phyloP scores from a whole-genome alignment of 2,888 invertebrate genomes.

The Tanypteryx hageni region DNA sequence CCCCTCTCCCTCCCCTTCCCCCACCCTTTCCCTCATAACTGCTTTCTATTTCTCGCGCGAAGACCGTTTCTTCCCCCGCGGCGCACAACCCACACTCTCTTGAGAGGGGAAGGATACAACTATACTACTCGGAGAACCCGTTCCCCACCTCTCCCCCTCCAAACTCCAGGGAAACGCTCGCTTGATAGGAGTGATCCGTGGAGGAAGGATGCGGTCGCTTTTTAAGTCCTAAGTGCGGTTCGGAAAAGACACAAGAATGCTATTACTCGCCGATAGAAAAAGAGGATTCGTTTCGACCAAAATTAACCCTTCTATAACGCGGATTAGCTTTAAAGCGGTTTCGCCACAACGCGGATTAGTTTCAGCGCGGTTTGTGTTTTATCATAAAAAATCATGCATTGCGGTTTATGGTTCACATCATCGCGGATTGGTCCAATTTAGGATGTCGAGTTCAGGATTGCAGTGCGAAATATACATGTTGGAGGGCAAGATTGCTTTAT shows the following conservation, averaged over 20 bases:
- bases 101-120: not conserved
- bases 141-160: not conserved
- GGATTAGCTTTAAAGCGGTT: too few relatives aligned
- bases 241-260: not conserved
- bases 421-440: too few relatives aligned
- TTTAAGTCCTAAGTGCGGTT: not conserved
- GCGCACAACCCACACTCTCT: not conserved
- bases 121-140: not conserved
- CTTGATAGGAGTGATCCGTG: too few relatives aligned
- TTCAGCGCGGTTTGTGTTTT: not conserved
- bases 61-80: not conserved
- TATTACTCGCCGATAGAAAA: not conserved
- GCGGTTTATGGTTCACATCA: too few relatives aligned
- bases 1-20: not conserved
- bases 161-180: too few relatives aligned
- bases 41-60: too few relatives aligned
- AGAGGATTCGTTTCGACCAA: not conserved
- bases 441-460: too few relatives aligned
- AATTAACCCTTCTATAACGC: not conserved
- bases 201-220: too few relatives aligned
- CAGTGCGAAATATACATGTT: too few relatives aligned
- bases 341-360: too few relatives aligned
- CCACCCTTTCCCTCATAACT: not conserved
- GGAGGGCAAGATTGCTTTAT: too few relatives aligned
- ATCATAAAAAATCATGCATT: too few relatives aligned